These are phyloP conservation scores for Neopipo cinnamomea DNA, from an alignment of 2,113 vertebrate genomes.

Conservation along the genomic window DNA sequence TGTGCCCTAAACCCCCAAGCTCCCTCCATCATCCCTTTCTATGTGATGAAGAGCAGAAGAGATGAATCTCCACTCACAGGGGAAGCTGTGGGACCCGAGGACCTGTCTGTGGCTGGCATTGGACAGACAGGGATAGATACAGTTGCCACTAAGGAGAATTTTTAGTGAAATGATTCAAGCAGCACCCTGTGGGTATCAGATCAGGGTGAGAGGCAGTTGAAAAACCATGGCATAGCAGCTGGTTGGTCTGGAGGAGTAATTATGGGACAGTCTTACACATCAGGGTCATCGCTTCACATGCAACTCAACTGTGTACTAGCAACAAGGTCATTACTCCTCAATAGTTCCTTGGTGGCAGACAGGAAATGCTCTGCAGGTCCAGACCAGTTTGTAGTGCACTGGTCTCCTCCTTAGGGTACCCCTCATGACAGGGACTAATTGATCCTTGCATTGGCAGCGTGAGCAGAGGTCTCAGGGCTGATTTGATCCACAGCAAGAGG, in stretches of 20 bases:
- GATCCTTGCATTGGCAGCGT: not conserved
- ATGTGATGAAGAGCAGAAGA: not conserved
- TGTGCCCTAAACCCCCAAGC: not conserved
- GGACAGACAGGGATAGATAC: not conserved
- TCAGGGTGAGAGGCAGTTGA: not conserved
- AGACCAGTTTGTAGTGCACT: not conserved
- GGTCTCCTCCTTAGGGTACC: not conserved
- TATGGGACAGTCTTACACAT: not conserved
- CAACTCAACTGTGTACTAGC: not conserved
- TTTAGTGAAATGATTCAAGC: not conserved
- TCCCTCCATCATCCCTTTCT: not conserved
- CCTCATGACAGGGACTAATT: not conserved
- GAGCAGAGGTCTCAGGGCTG: not conserved
- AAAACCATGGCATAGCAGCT: not conserved
- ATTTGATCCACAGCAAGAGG: not conserved
- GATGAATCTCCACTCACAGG: not conserved
- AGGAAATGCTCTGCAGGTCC: not conserved
- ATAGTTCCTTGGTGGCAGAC: not conserved
- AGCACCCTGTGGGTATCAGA: not conserved
- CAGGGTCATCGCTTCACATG: not conserved
- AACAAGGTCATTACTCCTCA: not conserved
- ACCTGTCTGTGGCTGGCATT: not conserved
- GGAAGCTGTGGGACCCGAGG: not conserved
- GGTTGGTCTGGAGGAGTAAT: not conserved
- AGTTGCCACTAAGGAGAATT: not conserved